Evolutionary conservation across 1,140 invertebrate species (phyloP).

Genomic region (Proctacanthus coquilletti): DNA sequence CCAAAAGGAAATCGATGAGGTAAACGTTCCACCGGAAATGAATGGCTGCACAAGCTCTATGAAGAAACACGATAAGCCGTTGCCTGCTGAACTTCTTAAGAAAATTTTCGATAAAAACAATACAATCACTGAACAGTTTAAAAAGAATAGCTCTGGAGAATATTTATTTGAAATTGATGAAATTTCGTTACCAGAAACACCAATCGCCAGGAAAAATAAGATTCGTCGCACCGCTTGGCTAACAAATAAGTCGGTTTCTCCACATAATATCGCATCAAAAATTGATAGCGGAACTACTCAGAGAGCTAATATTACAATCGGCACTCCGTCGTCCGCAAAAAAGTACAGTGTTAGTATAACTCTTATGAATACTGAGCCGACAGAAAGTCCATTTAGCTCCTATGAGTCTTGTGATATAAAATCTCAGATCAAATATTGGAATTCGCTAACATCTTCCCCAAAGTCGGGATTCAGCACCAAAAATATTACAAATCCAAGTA

Average conservation of each 20-base stretch:
- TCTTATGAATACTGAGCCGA: neutral
- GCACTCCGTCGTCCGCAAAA: neutral
- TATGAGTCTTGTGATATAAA: neutral
- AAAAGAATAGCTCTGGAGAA: too few species aligned
- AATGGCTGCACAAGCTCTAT: too few species aligned
- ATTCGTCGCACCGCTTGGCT: slow-evolving; percentile 7
- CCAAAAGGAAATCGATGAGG: too few species aligned
- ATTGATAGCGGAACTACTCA: neutral
- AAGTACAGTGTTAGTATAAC: neutral
- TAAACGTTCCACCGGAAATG: too few species aligned
- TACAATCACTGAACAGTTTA: too few species aligned
- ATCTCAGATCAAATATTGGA: neutral
- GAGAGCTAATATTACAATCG: neutral
- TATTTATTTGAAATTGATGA: slow-evolving; percentile 2
- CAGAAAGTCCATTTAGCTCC: neutral
- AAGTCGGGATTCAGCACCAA: neutral
- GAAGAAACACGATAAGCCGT: too few species aligned
- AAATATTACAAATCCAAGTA: too few species aligned
- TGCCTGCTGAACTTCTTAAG: too few species aligned
- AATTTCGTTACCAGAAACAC: slow-evolving; percentile 3
- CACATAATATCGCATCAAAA: neutral
- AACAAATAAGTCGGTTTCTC: slow-evolving; percentile 1
- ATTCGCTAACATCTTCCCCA: neutral
- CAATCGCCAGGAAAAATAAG: slow-evolving; percentile 6
- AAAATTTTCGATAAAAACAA: too few species aligned